phyloP scores from a whole-genome alignment of 2,888 invertebrate genomes.

The Xestia xanthographa region DNA sequence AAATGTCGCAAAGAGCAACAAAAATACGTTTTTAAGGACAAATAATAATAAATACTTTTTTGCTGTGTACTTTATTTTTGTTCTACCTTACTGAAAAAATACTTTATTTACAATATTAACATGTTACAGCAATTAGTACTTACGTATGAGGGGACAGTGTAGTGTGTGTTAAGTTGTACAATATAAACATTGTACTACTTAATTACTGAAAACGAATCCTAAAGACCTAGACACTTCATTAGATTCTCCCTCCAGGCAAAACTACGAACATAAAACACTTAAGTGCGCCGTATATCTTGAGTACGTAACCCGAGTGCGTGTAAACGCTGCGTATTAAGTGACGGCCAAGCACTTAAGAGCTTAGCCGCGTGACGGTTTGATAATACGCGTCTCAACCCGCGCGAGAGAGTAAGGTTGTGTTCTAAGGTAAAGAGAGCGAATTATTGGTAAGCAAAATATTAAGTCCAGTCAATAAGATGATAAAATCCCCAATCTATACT shows the following conservation, averaged over 20 bases:
- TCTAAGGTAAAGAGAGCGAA: background rate
- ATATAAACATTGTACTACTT: background rate
- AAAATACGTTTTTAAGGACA: too few relatives aligned
- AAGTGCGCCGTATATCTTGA: slow-evolving; percentile 33
- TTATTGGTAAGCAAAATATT: background rate
- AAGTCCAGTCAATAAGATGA: background rate
- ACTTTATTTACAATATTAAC: too few relatives aligned
- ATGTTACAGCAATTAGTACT: too few relatives aligned
- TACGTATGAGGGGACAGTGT: too few relatives aligned
- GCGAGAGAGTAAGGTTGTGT: slow-evolving; percentile 12
- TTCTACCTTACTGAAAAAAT: too few relatives aligned
- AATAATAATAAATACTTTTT: too few relatives aligned
- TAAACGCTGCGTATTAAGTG: slow-evolving; percentile 55
- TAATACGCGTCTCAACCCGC: slow-evolving; percentile 63
- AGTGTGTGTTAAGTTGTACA: too few relatives aligned
- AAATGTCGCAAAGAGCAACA: too few relatives aligned
- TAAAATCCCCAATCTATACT: background rate
- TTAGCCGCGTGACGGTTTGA: slow-evolving; percentile 68
- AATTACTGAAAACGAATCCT: background rate
- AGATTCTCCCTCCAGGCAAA: background rate
- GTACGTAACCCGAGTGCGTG: slow-evolving; percentile 47
- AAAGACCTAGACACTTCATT: background rate
- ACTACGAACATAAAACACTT: slow-evolving; percentile 34
- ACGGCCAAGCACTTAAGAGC: slow-evolving; percentile 67
- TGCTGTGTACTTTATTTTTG: too few relatives aligned